A percentile compares a stretch with the other conserved stretches of the same genome.
These are phyloP conservation scores for Epinotia ramella DNA, from an alignment of 2,888 invertebrate genomes.

Conservation along the genomic window DNA sequence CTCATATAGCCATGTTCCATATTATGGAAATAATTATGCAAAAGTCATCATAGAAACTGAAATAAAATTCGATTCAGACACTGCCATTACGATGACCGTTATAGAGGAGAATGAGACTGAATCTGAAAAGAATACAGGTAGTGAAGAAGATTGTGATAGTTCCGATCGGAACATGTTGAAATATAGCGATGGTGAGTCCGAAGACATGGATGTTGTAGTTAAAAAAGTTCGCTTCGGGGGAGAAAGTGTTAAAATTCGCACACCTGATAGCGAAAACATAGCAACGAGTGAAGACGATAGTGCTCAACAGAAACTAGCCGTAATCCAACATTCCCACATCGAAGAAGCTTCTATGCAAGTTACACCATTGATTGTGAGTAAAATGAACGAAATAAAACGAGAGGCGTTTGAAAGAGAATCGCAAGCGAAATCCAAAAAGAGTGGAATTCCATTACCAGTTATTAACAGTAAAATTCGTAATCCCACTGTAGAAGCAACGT, in stretches of 20 bases:
- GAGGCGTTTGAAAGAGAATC: conserved; percentile 64
- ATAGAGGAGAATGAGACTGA: conserved; percentile 88
- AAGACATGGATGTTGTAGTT: conserved; percentile 83
- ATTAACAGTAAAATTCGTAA: conserved; percentile 66
- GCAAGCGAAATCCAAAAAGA: conserved; percentile 64
- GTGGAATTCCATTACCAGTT: conserved; percentile 77
- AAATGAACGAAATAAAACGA: conserved; percentile 71
- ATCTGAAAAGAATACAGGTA: conserved; percentile 74
- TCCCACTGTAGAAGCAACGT: conserved; percentile 56
- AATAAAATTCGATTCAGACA: conserved; percentile 92
- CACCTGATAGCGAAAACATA: conserved; percentile 92
- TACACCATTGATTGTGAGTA: conserved; percentile 62
- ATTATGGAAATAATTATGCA: conserved; percentile 79
- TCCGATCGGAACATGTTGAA: conserved; percentile 83
- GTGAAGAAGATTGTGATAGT: conserved; percentile 79
- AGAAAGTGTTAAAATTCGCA: conserved; percentile 93
- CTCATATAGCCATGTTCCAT: conserved; percentile 78
- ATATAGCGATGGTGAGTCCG: conserved; percentile 86
- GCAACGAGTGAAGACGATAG: conserved; percentile 85
- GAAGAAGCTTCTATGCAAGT: conserved; percentile 60
- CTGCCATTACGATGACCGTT: conserved; percentile 93
- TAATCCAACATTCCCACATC: conserved; percentile 55
- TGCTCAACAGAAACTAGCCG: conserved; percentile 55
- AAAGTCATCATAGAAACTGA: conserved; percentile 93
- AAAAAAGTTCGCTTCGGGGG: conserved; percentile 94